These are phyloP conservation scores for Oreonectes daqikongensis DNA, from an alignment of 2,797 vertebrate species.

Conservation along the genomic window DNA sequence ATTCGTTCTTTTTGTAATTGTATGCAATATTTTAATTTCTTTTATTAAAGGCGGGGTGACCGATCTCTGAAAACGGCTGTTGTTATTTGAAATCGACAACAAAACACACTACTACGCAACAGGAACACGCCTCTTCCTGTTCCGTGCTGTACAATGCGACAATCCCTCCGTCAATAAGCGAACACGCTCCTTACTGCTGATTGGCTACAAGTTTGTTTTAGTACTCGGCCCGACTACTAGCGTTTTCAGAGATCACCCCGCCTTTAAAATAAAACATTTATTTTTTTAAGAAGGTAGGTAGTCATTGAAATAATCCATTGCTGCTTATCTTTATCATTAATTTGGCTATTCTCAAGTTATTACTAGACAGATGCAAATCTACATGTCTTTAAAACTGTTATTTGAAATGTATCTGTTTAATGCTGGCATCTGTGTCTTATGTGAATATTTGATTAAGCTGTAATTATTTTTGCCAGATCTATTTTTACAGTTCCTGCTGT, in stretches of 20 bases:
- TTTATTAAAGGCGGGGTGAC: no score
- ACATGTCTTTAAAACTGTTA: not conserved
- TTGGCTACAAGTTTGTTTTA: no score
- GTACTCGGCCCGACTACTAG: no score
- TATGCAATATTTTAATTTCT: not conserved
- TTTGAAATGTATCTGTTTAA: not conserved
- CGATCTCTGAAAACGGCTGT: no score
- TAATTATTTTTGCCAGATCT: conserved; percentile 14
- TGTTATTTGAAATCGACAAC: no score
- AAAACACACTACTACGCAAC: no score
- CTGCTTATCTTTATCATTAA: not conserved
- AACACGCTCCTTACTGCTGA: no score
- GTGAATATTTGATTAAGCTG: not conserved
- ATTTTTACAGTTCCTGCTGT: not conserved
- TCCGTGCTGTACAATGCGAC: no score
- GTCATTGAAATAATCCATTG: not conserved
- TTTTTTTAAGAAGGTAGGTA: not conserved
- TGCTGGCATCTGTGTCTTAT: conserved; percentile 12
- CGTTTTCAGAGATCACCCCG: no score
- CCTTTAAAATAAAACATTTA: no score
- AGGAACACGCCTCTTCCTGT: no score
- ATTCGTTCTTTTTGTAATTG: not conserved
- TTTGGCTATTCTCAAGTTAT: not conserved
- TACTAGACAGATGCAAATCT: conserved; percentile 1
- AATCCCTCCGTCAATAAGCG: no score